Evolutionary conservation across 2,797 vertebrate species (phyloP), one percentile per base, ranked within the genome.

Genomic region (Phoxinus dragarum): DNA sequence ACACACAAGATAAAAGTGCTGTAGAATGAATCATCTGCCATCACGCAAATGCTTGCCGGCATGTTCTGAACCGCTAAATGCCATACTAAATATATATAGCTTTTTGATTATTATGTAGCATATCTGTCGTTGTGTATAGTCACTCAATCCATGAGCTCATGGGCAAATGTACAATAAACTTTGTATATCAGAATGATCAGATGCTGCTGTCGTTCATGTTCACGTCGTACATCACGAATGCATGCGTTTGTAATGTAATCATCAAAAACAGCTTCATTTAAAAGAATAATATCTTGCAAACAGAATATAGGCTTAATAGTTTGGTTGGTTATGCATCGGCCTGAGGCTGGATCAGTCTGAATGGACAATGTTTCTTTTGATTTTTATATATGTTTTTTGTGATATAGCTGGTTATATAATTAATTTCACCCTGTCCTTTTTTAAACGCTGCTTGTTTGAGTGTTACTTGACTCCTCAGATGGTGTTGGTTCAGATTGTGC

Each of bases 31-130:
- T 27, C 27, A 27, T 27, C 27, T 27, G 27, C 27, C 27, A 27
- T 27, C 27, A 27, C 27, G 73, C 49, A 84, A 88, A 85, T 80
- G 89, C 90, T 90, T 92, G 92, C 89, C 80, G 86, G 90, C 91
- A 92, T 92, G 92, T 87, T 90, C 88, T 87, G 76, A 90, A 88
- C 74, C 81, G 86, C 90, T 89, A 89, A 91, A 91, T 91, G 89
- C 89, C 89, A 90, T 91, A 81, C 59, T 64, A 21, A 52, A 59
- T 80, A 52, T 86, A 88, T 91, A 87, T 86, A 90, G 88, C 90
- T 92, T 92, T 92, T 92, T 89, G 85, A 88, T 88, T 85, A 88
- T 90, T 84, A 92, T 91, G 90, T 91, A 92, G 91, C 91, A 92
- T 86, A 87, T 81, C 84, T 49, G 47, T 49, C 68, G 85, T 90